Percentiles rank a stretch among this genome's conserved stretches.
phyloP scores from a whole-genome alignment of 2,888 invertebrate species.

The Trissoscelio sp. region DNA sequence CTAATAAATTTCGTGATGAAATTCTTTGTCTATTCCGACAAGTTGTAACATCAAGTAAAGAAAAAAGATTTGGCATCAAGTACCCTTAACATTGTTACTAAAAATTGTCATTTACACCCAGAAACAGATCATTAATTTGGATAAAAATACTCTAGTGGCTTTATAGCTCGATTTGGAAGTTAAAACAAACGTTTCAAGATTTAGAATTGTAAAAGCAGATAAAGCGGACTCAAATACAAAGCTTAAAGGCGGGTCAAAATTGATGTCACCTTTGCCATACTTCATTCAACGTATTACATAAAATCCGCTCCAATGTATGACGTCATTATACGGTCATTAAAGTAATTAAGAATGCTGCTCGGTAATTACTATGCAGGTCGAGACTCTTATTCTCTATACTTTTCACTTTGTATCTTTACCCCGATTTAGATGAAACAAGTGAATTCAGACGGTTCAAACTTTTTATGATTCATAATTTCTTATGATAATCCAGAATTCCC shows the following conservation, averaged over 20 bases:
- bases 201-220: too few species aligned
- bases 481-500: too few species aligned
- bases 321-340: constrained; percentile 73
- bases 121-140: too few species aligned
- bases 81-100: neutral
- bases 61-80: neutral
- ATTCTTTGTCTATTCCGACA: constrained; percentile 32
- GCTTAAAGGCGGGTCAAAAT: neutral
- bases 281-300: constrained; percentile 29
- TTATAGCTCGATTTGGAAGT: too few species aligned
- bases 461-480: too few species aligned
- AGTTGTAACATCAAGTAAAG: too few species aligned
- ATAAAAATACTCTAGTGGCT: too few species aligned
- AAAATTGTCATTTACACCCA: too few species aligned
- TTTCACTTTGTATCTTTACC: constrained; percentile 20
- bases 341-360: constrained; percentile 75
- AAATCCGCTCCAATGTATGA: constrained; percentile 72
- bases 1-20: constrained; percentile 34
- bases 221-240: too few species aligned
- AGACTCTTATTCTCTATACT: constrained; percentile 48
- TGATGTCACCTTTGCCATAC: neutral
- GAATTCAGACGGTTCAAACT: too few species aligned
- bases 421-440: neutral
- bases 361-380: constrained; percentile 73
- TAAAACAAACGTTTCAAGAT: too few species aligned